phyloP scores from a whole-genome alignment of 2,113 vertebrate species.

The Lophius piscatorius region DNA sequence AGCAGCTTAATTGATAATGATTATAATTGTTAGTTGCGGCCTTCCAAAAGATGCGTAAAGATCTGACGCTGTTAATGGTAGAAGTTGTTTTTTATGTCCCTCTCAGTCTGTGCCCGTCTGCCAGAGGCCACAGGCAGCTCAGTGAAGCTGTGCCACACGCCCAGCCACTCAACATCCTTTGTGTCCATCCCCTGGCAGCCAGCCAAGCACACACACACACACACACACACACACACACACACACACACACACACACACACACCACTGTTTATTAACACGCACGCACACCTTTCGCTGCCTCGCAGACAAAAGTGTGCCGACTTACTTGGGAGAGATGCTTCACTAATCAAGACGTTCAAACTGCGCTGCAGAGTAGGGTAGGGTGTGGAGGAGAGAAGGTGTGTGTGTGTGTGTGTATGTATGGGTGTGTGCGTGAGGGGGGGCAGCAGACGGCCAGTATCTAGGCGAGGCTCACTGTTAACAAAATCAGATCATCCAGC shows the following conservation, averaged over 20 bases:
- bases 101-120: slow-evolving; percentile 71
- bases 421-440: no score
- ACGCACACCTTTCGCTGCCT: slow-evolving; percentile 48
- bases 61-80: no score
- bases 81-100: slow-evolving; percentile 1
- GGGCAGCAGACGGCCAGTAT: slow-evolving; percentile 39
- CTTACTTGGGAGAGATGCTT: slow-evolving; percentile 33
- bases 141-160: slow-evolving; percentile 84
- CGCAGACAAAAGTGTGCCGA: slow-evolving; percentile 30
- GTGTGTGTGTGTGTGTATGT: background rate
- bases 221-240: slow-evolving; percentile 35
- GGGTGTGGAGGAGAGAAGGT: background rate
- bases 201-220: slow-evolving; percentile 84
- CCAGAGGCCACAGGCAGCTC: slow-evolving; percentile 82
- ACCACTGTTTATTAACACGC: slow-evolving; percentile 56
- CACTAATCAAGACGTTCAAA: slow-evolving; percentile 66
- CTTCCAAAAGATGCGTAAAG: no score
- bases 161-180: slow-evolving; percentile 88
- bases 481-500: slow-evolving; percentile 65
- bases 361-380: slow-evolving; percentile 27
- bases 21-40: background rate
- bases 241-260: slow-evolving; percentile 63
- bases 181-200: slow-evolving; percentile 87
- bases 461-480: slow-evolving; percentile 36
- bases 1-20: no score